phyloP scores from a whole-genome alignment of 2,797 vertebrate genomes.

The Sebastes cheni region DNA sequence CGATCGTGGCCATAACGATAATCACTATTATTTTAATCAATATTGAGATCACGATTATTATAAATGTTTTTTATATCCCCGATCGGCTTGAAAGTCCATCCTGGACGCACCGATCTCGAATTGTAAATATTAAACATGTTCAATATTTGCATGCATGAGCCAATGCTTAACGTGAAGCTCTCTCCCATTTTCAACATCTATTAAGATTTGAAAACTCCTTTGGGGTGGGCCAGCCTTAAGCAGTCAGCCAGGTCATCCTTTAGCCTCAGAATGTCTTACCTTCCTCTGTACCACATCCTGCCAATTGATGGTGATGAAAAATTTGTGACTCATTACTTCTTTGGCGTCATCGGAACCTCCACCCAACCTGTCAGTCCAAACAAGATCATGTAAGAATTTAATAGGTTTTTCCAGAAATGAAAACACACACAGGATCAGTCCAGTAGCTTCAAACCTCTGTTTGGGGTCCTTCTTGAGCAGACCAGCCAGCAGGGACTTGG shows the following conservation, averaged over 20 bases:
- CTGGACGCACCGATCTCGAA: too few species aligned
- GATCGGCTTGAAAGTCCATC: too few species aligned
- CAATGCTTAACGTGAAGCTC: too few species aligned
- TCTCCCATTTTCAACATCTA: too few species aligned
- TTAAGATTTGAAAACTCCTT: too few species aligned
- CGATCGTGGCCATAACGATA: too few species aligned
- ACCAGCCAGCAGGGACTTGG: conserved; percentile 84
- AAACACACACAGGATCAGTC: background rate
- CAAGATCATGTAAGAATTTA: background rate
- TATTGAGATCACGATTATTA: too few species aligned
- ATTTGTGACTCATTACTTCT: conserved; percentile 91
- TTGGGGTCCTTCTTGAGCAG: conserved; percentile 92
- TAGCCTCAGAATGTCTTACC: conserved; percentile 66
- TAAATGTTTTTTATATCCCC: too few species aligned
- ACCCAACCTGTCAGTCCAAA: conserved; percentile 82
- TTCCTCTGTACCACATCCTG: conserved; percentile 89
- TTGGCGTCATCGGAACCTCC: conserved; percentile 88
- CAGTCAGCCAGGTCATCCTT: background rate
- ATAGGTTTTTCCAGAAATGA: background rate
- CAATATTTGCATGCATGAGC: too few species aligned
- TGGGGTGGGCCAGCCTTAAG: background rate
- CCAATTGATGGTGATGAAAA: conserved; percentile 88
- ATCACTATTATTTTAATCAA: too few species aligned
- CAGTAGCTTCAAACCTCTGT: conserved; percentile 75
- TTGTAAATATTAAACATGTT: too few species aligned